These are phyloP conservation scores for Ptychoptera contaminata DNA, from an alignment of 2,888 invertebrate species.

Conservation along the genomic window DNA sequence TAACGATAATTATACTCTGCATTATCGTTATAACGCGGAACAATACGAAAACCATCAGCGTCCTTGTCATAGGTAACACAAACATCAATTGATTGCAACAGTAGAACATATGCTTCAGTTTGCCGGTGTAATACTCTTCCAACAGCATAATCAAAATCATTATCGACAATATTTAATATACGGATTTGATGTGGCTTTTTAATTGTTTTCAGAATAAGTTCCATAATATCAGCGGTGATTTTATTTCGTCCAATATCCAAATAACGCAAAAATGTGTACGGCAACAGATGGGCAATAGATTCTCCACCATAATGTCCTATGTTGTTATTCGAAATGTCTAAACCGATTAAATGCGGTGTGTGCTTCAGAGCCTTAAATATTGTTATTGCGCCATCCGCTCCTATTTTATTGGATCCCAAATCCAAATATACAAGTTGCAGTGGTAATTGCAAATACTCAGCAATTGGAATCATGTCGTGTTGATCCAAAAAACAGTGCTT, in stretches of 20 bases:
- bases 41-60: slow-evolving; percentile 17
- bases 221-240: slow-evolving; percentile 17
- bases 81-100: slow-evolving; percentile 13
- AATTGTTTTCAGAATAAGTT: slow-evolving; percentile 17
- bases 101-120: slow-evolving; percentile 17
- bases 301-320: slow-evolving; percentile 23
- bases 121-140: slow-evolving; percentile 19
- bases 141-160: slow-evolving; percentile 16
- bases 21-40: slow-evolving; percentile 14
- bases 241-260: slow-evolving; percentile 20
- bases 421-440: slow-evolving; percentile 14
- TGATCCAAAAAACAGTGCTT: slow-evolving; percentile 20
- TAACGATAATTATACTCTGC: slow-evolving; percentile 6
- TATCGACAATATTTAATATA: slow-evolving; percentile 19
- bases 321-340: slow-evolving; percentile 20
- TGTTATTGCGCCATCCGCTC: slow-evolving; percentile 17
- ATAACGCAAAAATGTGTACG: slow-evolving; percentile 14
- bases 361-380: slow-evolving; percentile 17
- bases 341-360: slow-evolving; percentile 14
- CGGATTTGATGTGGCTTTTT: slow-evolving; percentile 20
- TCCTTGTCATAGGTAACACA: slow-evolving; percentile 20
- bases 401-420: slow-evolving; percentile 20
- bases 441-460: slow-evolving; percentile 18
- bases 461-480: slow-evolving; percentile 21
- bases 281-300: slow-evolving; percentile 18